phyloP scores from a whole-genome alignment of 2,113 vertebrate species.

The Diadophis punctatus region DNA sequence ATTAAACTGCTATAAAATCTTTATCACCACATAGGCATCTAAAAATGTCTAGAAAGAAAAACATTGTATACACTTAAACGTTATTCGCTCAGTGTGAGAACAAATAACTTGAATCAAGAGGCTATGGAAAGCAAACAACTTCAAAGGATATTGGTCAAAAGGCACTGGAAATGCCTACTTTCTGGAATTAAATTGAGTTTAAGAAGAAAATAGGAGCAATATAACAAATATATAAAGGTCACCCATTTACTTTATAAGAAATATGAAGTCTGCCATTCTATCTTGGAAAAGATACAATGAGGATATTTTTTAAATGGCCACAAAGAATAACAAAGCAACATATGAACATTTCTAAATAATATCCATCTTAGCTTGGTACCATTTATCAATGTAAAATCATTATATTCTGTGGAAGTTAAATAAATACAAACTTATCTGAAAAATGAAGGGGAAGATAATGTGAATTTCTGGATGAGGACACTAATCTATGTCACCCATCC shows the following conservation, averaged over 20 bases:
- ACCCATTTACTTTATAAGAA: background rate
- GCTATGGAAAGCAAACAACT: background rate
- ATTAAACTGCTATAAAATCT: background rate
- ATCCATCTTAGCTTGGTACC: background rate
- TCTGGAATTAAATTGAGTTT: background rate
- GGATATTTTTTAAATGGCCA: background rate
- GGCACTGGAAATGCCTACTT: background rate
- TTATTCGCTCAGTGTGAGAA: accelerated
- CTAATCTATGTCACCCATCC: background rate
- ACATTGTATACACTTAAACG: background rate
- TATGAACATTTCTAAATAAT: background rate
- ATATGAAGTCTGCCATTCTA: no score
- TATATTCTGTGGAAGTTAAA: background rate
- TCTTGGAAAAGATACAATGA: background rate
- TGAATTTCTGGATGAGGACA: background rate
- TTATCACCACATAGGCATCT: background rate
- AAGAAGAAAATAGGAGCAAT: background rate
- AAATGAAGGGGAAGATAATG: background rate
- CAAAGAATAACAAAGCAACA: background rate
- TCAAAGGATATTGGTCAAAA: background rate
- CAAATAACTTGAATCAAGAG: background rate
- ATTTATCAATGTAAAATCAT: background rate
- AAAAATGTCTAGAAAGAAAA: background rate
- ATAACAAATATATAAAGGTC: background rate
- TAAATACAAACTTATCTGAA: background rate